These are phyloP conservation scores for Smittia aterrima DNA, from an alignment of 2,888 invertebrate genomes.

Conservation along the genomic window DNA sequence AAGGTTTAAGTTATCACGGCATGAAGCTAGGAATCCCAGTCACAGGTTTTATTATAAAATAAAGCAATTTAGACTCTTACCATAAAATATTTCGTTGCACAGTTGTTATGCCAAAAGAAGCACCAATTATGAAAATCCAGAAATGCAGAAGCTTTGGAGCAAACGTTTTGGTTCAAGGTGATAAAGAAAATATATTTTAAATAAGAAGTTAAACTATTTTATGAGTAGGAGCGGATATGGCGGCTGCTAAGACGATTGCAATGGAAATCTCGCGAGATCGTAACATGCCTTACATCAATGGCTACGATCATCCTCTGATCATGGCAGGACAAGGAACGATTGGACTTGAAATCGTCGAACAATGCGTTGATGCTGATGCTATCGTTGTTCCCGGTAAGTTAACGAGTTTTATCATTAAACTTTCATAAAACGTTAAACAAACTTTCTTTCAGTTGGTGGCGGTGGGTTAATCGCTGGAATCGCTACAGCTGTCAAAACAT, in stretches of 20 bases:
- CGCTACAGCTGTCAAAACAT: constrained; percentile 82
- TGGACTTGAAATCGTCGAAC: constrained; percentile 88
- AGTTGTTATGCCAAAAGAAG: constrained; percentile 93
- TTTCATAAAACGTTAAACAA: background rate
- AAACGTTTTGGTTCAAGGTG: constrained; percentile 68
- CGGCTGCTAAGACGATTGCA: constrained; percentile 78
- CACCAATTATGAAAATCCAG: constrained; percentile 94
- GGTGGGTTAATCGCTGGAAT: constrained; percentile 90
- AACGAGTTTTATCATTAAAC: constrained; percentile 58
- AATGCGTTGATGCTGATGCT: constrained; percentile 84
- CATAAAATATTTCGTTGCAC: too few relatives aligned
- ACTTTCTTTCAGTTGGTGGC: constrained; percentile 56
- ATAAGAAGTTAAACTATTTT: background rate
- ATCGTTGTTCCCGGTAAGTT: constrained; percentile 70
- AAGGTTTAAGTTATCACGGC: constrained; percentile 76
- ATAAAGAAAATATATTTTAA: background rate
- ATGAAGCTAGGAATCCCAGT: constrained; percentile 66
- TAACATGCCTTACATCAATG: constrained; percentile 80
- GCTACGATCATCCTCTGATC: constrained; percentile 85
- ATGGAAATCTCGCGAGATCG: constrained; percentile 70
- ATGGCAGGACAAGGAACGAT: constrained; percentile 94
- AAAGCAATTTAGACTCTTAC: too few relatives aligned
- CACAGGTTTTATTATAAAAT: too few relatives aligned
- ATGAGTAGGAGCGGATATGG: constrained; percentile 70
- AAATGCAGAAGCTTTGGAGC: constrained; percentile 83